Percentiles rank a stretch among this genome's conserved stretches.
Conservation (phyloP, 2,113 vertebrate species). For the Notarius lentiginosus region DNA sequence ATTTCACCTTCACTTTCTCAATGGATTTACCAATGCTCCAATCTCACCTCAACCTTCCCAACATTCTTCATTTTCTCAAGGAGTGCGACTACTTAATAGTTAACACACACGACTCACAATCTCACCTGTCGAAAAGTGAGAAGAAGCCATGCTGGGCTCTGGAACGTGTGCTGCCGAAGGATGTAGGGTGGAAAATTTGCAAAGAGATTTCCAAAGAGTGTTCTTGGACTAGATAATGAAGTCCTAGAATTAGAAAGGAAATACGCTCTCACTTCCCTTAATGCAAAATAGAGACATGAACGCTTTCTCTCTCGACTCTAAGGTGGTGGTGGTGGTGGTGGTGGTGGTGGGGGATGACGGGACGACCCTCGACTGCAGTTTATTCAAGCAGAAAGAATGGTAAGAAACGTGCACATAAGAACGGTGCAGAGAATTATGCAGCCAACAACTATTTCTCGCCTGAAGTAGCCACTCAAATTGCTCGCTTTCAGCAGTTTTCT, state of each 20-base stretch:
- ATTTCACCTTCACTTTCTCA: conserved; percentile 16
- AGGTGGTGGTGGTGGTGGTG: no score
- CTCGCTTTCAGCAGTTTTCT: neutral
- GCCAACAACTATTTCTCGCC: conserved; percentile 3
- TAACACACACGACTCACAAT: neutral
- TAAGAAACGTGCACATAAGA: neutral
- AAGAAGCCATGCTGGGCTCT: neutral
- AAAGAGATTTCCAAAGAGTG: neutral
- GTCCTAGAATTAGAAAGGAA: neutral
- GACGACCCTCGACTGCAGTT: neutral
- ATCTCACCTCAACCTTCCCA: neutral
- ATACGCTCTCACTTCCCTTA: neutral
- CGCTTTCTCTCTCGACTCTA: neutral
- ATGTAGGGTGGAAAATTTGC: neutral
- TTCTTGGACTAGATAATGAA: conserved; percentile 11
- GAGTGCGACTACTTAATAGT: neutral
- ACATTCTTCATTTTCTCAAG: neutral
- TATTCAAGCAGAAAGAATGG: conserved; percentile 16
- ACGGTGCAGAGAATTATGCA: neutral
- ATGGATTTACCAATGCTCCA: neutral
- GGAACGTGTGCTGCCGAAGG: neutral
- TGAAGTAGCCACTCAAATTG: neutral
- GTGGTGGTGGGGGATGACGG: no score
- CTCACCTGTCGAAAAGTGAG: neutral
- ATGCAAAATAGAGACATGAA: neutral